These are phyloP conservation scores for Autographa gamma DNA, from an alignment of 2,888 invertebrate species.

Conservation along the genomic window DNA sequence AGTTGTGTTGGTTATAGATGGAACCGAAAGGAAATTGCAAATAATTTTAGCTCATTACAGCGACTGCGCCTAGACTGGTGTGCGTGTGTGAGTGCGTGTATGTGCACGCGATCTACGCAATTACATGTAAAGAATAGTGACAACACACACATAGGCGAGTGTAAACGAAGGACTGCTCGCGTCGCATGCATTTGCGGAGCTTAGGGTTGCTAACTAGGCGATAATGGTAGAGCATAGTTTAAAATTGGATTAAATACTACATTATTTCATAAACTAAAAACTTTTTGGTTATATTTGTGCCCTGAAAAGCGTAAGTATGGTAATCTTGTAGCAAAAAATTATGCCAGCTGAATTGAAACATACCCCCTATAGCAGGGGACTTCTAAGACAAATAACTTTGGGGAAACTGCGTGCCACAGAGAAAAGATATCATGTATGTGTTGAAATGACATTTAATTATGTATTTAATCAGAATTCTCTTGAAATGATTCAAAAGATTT, in stretches of 20 bases:
- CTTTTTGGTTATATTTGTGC: background rate
- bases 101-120: slow-evolving; percentile 64
- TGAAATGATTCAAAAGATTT: too few species aligned
- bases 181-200: slow-evolving; percentile 63
- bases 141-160: slow-evolving; percentile 66
- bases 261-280: too few species aligned
- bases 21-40: slow-evolving; percentile 74
- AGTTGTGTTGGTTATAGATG: slow-evolving; percentile 46
- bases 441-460: too few species aligned
- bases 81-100: slow-evolving; percentile 56
- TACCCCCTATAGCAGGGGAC: too few species aligned
- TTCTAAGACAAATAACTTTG: too few species aligned
- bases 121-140: slow-evolving; percentile 66
- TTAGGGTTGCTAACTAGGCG: slow-evolving; percentile 47
- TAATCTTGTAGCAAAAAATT: too few species aligned
- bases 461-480: too few species aligned
- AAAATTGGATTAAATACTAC: too few species aligned
- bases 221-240: background rate
- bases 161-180: slow-evolving; percentile 72
- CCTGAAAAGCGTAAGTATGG: too few species aligned
- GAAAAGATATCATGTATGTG: too few species aligned
- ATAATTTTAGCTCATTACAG: slow-evolving; percentile 74
- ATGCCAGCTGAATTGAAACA: too few species aligned
- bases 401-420: too few species aligned
- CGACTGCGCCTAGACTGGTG: slow-evolving; percentile 64